Evolutionary conservation across 2,113 vertebrate species (phyloP).

Genomic region (Donacobius atricapilla): DNA sequence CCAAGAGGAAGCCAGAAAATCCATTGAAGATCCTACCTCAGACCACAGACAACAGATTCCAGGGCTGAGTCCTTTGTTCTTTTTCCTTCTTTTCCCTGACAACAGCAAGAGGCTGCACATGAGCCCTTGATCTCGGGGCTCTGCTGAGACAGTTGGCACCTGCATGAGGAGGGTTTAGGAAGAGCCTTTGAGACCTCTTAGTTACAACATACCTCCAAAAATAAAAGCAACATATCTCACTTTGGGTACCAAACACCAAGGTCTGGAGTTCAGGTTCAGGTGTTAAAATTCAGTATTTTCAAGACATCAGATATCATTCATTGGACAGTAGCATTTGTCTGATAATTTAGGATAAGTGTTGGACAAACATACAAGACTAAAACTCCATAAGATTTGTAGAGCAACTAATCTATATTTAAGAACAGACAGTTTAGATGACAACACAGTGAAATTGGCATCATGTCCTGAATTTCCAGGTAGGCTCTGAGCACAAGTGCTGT

Average conservation of each 20-base stretch:
- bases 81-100: background rate
- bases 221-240: background rate
- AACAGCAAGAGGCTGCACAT: background rate
- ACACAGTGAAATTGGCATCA: background rate
- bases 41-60: background rate
- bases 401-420: background rate
- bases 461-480: background rate
- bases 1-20: background rate
- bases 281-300: background rate
- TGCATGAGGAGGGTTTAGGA: background rate
- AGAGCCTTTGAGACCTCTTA: background rate
- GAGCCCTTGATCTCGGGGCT: background rate
- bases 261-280: background rate
- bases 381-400: background rate
- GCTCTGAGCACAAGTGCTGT: background rate
- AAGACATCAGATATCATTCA: background rate
- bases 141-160: background rate
- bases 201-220: background rate
- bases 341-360: background rate
- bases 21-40: background rate
- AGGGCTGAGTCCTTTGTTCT: background rate
- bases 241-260: background rate
- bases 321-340: background rate
- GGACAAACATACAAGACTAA: background rate
- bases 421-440: background rate